Evolutionary conservation across 2,888 invertebrate species (phyloP), one percentile per base, ranked within the genome.

Genomic region (Sminthurinus aureus): DNA sequence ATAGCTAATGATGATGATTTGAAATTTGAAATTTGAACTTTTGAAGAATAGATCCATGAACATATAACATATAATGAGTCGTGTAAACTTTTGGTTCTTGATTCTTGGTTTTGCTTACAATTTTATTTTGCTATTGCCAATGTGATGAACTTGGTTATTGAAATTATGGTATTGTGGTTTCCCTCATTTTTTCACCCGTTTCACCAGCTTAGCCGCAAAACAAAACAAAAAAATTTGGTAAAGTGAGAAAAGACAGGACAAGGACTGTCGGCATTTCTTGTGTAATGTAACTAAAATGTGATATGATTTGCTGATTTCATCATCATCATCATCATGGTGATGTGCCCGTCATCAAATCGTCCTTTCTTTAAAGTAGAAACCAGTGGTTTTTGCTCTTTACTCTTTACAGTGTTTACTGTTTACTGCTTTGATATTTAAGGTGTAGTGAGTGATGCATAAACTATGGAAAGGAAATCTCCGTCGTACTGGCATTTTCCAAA

Each of bases 121-220:
- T 67, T 67, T 22, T 20, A 20, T 64, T 3, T 64, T 18, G 18
- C 67, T 20, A 12, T 67, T 67, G 67, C 67, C 22, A 22, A 67
- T 67, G 22, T 18, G 13, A 58, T 58, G 58, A 58, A 58, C 58
- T 22, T n/a, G 18, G 71, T 15, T 71, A 71, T 71, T 71, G 24
- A 38, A 38, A 38, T 38, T 20, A 71, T 18, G 9, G 22, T 11
- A 71, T 71, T 71, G 26, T 26, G 26, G 71, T 71, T 71, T 71
- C 24, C 24, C 9, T 24, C 24, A 24, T 71, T 71, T 71, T 71
- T 71, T 69, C 69, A 11, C 11, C n/a, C 9, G 20, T 69, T 69
- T 69, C 69, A n/a, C 71, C 26, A 22, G 1, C 24, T 26, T 26
- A 24, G 71, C 71, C 71, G 15, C 71, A 71, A 71, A 71, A 71